Base-by-base conservation (phyloP, 1,140 invertebrate species). In the Drosophila carrolli region DNA sequence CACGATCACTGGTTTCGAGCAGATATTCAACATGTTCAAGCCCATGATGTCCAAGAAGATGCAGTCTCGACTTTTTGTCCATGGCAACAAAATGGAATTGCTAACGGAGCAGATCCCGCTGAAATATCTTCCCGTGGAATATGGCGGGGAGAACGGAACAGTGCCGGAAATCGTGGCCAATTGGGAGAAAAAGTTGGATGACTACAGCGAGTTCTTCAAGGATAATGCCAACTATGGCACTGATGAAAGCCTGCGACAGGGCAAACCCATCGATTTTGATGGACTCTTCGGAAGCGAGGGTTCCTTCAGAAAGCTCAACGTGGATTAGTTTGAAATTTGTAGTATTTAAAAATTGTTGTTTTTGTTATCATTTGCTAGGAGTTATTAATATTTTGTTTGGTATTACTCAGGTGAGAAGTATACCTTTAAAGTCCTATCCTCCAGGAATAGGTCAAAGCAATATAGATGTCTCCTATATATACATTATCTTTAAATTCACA, bases 221-320 rank as follows among this genome's bases (percentile, higher is more conserved):
- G 93, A 93, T 32, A 94, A 95, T 81, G 93, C 93, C 35, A 91
- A 93, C 29, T 93, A 93, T 47, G 86, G 92, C 16, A 93, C 94
- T 1, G 93, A 95, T 66, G 95, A 95, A 81, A 92, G 92, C 9
- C 93, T 94, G 59, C 93, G 95, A 47, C 93, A 93, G 0, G 95
- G 94, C 3, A 94, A 93, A 61, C 93, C 94, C 4, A 94, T 95
- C 70, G 94, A 94, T 51, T 91, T 93, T 13, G 93, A 94, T 16
- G 93, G 67, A 14, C 54, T 92, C 0, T 92, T 75, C 19, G 91
- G 91, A 27, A 83, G 67, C 1, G 91, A 92, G 6, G 91, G 91
- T 6, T 91, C 90, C 0, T 92, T 92, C 32, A 63, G 91, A 2
- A 92, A 92, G 56, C 55, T 92, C 5, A 70, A 92, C 40, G 86